Evolutionary conservation across 2,888 invertebrate genomes (phyloP).

Genomic region (Anorthoa munda): DNA sequence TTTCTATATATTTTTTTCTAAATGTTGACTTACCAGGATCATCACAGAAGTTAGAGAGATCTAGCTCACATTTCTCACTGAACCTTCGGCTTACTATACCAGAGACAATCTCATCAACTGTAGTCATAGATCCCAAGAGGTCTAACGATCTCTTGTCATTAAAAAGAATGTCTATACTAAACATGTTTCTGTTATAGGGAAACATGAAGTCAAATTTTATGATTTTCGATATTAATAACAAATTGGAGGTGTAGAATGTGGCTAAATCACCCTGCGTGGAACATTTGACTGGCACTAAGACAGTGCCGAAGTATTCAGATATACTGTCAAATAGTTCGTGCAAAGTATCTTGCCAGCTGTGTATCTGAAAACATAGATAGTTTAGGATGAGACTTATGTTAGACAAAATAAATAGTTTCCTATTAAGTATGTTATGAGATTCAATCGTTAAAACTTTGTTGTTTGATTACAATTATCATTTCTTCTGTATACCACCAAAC

Average conservation of each 20-base stretch:
- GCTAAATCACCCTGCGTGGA: constrained; percentile 72
- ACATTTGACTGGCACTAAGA: constrained; percentile 79
- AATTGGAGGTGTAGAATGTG: constrained; percentile 82
- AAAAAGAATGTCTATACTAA: constrained; percentile 81
- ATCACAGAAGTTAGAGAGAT: constrained; percentile 82
- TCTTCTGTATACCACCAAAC: background rate
- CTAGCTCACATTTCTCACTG: constrained; percentile 77
- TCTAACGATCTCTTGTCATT: constrained; percentile 82
- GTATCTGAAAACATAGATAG: constrained; percentile 75
- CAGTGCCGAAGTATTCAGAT: constrained; percentile 73
- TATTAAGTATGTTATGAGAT: background rate
- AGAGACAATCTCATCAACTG: constrained; percentile 80
- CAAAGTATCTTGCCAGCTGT: constrained; percentile 79
- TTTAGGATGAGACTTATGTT: background rate
- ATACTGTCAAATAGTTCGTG: constrained; percentile 78
- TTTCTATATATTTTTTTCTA: too few species aligned
- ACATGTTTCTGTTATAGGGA: constrained; percentile 81
- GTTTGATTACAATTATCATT: background rate
- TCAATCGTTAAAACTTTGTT: background rate
- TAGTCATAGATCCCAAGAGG: constrained; percentile 75
- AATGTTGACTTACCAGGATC: constrained; percentile 77
- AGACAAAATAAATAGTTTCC: too few species aligned
- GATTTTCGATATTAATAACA: constrained; percentile 78
- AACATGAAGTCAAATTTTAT: constrained; percentile 85
- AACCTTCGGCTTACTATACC: constrained; percentile 80